Base-by-base conservation (phyloP, 2,888 invertebrate genomes). In the Coelogynopora nodosa region DNA sequence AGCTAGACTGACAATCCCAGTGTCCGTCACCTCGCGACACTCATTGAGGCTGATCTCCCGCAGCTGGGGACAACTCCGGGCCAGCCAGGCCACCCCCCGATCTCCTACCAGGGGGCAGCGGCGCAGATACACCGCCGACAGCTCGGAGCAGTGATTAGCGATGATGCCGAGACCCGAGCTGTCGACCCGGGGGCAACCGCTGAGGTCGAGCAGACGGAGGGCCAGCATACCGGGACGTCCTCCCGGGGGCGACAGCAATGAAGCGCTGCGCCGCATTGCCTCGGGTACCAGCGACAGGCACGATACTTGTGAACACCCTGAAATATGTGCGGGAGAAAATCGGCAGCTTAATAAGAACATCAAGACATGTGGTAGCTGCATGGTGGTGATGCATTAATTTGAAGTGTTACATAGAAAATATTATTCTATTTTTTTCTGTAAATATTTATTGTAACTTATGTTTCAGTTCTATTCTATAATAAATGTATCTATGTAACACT, bases 91-190 rank as follows among this genome's bases (percentile, higher is more conserved):
- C n/a, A 97, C 94, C 88, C 96, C 96, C 88, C 95, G 94, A 93
- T 97, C 97, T 90, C 96, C 96, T 90, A 97, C 95, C 93, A 95
- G 94, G 90, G 94, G 94, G 93, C 97, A 97, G 90, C 97, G 94
- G 89, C 97, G 93, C 88, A 97, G 93, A 92, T 96, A 97, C 84
- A 97, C 93, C 92, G 95, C 96, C 89, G 95, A 94, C 88, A 97
- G 93, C 89, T 96, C 95, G 0, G 96, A 95, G 92, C 96, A 97
- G 89, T 95, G 95, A 88, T 95, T 94, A 10, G 97, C 95, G 84
- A 96, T 94, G 81, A 95, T 94, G 89, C 95, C 94, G 18, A 97
- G 93, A 0, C 96, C 96, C 30, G 94, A 94, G 91, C 97, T 97
- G 88, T 96, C 95, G 74, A 97, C 94, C 26, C 94, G 94, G 87